Conservation (phyloP, 2,797 vertebrate species). For the Leptoclinus maculatus region DNA sequence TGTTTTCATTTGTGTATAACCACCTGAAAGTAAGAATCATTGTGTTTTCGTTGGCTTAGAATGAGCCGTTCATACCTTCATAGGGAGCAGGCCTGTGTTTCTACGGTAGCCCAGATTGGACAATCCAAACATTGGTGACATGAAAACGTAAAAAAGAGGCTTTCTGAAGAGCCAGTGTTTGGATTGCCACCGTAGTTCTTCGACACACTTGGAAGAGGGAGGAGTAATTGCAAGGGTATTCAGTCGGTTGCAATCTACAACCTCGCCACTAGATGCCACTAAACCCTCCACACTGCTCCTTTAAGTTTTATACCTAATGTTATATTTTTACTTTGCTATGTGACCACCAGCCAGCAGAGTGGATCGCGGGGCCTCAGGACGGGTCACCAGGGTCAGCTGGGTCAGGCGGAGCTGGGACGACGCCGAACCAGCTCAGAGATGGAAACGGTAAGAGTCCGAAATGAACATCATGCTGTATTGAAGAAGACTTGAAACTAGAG, state of each 20-base stretch:
- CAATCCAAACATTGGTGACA: too few species aligned
- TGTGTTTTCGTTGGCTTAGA: neutral
- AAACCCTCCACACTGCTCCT: neutral
- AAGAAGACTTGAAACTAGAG: too few species aligned
- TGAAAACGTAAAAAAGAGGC: too few species aligned
- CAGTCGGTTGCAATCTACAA: neutral
- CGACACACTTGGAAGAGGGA: too few species aligned
- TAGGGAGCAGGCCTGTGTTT: too few species aligned
- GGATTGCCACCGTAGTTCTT: too few species aligned
- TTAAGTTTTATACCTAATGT: neutral
- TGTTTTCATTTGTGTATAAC: neutral
- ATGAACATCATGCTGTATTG: too few species aligned
- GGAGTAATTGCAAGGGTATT: too few species aligned
- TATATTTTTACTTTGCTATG: neutral
- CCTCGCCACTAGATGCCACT: neutral
- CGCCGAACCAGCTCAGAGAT: slow-evolving; percentile 86
- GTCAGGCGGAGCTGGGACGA: slow-evolving; percentile 54
- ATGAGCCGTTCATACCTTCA: neutral
- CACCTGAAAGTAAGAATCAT: too few species aligned
- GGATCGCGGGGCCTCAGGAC: slow-evolving; percentile 54
- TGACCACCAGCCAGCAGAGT: slow-evolving; percentile 55
- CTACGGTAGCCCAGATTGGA: too few species aligned
- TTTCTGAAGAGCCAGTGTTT: too few species aligned
- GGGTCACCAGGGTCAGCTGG: slow-evolving; percentile 49
- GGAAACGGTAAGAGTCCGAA: slow-evolving; percentile 71